A percentile compares a stretch with the other conserved stretches of the same genome.
Conservation (phyloP, 1,140 invertebrate genomes). For the Notospermus geniculatus region DNA sequence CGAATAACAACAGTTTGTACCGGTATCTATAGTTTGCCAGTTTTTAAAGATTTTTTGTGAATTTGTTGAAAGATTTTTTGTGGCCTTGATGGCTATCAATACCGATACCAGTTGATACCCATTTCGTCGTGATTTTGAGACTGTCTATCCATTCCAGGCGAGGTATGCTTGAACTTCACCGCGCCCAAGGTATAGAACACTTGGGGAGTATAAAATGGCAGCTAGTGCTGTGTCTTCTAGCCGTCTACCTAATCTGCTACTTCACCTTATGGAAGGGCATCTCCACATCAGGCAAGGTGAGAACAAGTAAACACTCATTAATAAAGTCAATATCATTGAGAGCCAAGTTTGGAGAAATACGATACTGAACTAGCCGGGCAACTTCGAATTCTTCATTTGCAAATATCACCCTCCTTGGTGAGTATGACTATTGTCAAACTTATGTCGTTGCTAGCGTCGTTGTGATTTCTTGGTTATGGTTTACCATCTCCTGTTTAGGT, state of each 20-base stretch:
- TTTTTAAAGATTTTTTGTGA: background rate
- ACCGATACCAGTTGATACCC: conserved; percentile 1
- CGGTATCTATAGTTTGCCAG: background rate
- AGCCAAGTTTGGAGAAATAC: too few relatives aligned
- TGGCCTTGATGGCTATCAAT: background rate
- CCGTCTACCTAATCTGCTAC: conserved; percentile 58
- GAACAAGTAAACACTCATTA: conserved; percentile 15
- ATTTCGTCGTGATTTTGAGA: background rate
- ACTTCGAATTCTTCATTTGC: too few relatives aligned
- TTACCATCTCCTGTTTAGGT: conserved; percentile 61
- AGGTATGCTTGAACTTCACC: conserved; percentile 84
- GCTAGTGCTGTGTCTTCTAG: conserved; percentile 54
- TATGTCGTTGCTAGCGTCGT: too few relatives aligned
- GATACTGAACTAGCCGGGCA: too few relatives aligned
- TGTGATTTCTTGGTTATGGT: background rate
- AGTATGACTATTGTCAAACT: too few relatives aligned
- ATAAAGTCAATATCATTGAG: background rate
- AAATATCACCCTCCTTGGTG: too few relatives aligned
- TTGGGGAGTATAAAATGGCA: conserved; percentile 56
- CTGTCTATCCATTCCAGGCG: conserved; percentile 65
- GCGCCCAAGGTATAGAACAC: conserved; percentile 60
- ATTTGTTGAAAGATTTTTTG: background rate
- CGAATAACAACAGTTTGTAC: too few relatives aligned
- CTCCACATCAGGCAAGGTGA: conserved; percentile 93
- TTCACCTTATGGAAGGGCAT: conserved; percentile 72